These are phyloP conservation scores for Cheilosia grossa DNA, from an alignment of 2,888 invertebrate species.

Conservation along the genomic window DNA sequence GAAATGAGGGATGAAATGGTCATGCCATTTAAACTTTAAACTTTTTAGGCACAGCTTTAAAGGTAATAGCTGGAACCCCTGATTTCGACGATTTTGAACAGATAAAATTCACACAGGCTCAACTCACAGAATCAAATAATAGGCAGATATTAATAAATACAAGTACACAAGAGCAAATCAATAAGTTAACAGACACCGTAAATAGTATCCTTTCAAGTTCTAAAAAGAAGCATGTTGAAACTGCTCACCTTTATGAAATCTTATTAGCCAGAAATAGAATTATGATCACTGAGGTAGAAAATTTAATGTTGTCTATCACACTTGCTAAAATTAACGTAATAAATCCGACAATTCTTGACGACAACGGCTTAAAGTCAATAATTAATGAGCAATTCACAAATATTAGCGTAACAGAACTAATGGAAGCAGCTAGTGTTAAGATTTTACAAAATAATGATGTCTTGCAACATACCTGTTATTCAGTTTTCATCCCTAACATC, in stretches of 20 bases:
- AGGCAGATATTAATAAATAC: slow-evolving; percentile 54
- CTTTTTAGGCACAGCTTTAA: slow-evolving; percentile 56
- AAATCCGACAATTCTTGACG: slow-evolving; percentile 55
- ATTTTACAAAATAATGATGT: slow-evolving; percentile 57
- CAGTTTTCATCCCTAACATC: no score
- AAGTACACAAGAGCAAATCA: slow-evolving; percentile 45
- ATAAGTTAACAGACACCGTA: slow-evolving; percentile 52
- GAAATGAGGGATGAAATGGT: slow-evolving; percentile 35
- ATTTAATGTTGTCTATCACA: slow-evolving; percentile 53
- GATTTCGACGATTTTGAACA: slow-evolving; percentile 57
- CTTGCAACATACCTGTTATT: no score
- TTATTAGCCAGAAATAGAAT: slow-evolving; percentile 60
- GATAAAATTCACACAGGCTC: slow-evolving; percentile 36
- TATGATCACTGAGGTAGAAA: slow-evolving; percentile 50
- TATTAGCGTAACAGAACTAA: slow-evolving; percentile 61
- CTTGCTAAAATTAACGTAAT: slow-evolving; percentile 54
- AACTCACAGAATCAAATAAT: slow-evolving; percentile 49
- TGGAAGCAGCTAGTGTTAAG: slow-evolving; percentile 59
- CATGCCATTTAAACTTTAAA: slow-evolving; percentile 37
- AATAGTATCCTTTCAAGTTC: slow-evolving; percentile 43
- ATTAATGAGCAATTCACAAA: slow-evolving; percentile 59
- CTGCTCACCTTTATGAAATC: slow-evolving; percentile 42
- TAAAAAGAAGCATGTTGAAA: slow-evolving; percentile 34
- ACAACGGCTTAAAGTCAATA: slow-evolving; percentile 23
- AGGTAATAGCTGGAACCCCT: slow-evolving; percentile 57